Base-by-base conservation (phyloP, 53 echinoderm and acorn worm species). In the Holothuria leucospilota region DNA sequence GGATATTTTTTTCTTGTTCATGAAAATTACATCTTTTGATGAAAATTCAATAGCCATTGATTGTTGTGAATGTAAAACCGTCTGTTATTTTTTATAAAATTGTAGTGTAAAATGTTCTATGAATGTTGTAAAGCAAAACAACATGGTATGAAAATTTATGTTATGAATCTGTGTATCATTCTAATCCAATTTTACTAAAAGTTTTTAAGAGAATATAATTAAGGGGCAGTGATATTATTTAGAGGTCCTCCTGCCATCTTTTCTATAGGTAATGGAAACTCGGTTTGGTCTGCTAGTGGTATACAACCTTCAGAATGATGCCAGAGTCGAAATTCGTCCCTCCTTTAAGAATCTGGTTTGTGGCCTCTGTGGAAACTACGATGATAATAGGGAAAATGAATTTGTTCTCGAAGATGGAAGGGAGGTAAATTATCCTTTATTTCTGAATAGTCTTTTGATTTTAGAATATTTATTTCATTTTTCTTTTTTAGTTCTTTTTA, bases 321-420 rank as follows among this genome's bases (percentile, higher is more conserved):
- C 86, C 8, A 23, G 77, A 21, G 75, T 93, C n/a, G 78, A 88
- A 23, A 29, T 93, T 5, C 68, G 90, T 15, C 59, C 82, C 15
- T 51, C 15, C 20, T 95, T 88, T 63, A 90, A 91, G 87, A 93
- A 93, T 39, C 82, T 52, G 18, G 91, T 91, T 14, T 95, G 95
- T 71, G 95, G 95, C 27, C 91, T 95, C 8, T 95, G 95, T 75
- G 95, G 95, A 8, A 91, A 93, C 42, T 93, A 88, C 67, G 95
- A 95, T 39, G 91, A 81, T 29, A 86, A 91, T 24, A 51, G 25
- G 24, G 59, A 56, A 41, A 95, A 95, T 84, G 95, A 95, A 21
- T 88, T 93, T 53, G 29, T 63, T 53, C 71, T 86, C 21, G 83
- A 63, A 16, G 84, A 93, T 77, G 93, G 90, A 18, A 82, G 39